Conservation (phyloP, 2,113 vertebrate genomes). For the Megaptera novaeangliae region DNA sequence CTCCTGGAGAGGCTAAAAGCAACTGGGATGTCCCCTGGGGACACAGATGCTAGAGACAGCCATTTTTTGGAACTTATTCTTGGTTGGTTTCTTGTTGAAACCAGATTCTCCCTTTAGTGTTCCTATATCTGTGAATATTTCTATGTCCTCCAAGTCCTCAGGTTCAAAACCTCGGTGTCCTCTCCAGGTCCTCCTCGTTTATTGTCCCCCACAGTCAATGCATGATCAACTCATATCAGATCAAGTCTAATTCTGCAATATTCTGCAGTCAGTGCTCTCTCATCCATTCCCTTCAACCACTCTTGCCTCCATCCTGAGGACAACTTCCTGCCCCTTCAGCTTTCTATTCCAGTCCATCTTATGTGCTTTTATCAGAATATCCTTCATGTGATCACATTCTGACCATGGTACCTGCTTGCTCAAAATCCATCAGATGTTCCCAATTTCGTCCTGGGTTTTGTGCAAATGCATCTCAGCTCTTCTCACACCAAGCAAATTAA, state of each 20-base stretch:
- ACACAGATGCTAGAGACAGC: background rate
- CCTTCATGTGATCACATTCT: background rate
- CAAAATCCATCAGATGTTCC: background rate
- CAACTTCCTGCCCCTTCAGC: background rate
- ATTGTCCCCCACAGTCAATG: background rate
- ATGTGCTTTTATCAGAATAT: background rate
- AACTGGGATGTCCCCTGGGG: background rate
- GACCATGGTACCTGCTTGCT: background rate
- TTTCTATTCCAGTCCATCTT: background rate
- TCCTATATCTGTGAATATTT: background rate
- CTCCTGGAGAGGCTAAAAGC: background rate
- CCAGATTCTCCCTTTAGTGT: background rate
- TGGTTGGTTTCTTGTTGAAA: background rate
- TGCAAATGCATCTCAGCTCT: background rate
- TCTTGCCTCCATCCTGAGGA: background rate
- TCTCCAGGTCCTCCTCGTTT: background rate
- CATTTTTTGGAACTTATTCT: background rate
- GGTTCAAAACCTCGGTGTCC: background rate
- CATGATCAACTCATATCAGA: background rate
- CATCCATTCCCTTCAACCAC: too few relatives aligned
- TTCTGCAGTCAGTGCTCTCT: background rate
- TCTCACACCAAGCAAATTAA: background rate
- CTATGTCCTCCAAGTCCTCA: background rate
- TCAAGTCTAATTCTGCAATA: background rate
- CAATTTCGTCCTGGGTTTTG: background rate